Conservation (phyloP, 64 coral and sea anemone genomes). For the Dendronephthya gigantea region DNA sequence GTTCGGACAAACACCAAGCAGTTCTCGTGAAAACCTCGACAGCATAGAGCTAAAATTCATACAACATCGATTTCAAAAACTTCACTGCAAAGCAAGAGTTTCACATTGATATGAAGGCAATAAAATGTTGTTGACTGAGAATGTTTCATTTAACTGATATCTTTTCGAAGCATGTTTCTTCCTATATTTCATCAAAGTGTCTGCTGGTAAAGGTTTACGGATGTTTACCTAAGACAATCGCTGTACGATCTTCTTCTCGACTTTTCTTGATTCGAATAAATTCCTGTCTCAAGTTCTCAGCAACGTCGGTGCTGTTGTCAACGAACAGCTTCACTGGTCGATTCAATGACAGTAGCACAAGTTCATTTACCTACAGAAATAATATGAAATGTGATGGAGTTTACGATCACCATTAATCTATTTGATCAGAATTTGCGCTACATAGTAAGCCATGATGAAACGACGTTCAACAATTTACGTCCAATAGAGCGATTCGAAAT, state of each 20-base stretch:
- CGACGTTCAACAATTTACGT: too few species aligned
- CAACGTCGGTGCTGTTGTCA: slow-evolving; percentile 88
- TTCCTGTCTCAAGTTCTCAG: slow-evolving; percentile 81
- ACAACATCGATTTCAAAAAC: background rate
- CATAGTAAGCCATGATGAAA: too few species aligned
- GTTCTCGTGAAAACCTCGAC: slow-evolving; percentile 68
- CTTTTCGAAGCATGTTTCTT: too few species aligned
- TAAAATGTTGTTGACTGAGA: too few species aligned
- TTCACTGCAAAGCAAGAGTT: background rate
- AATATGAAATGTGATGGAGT: background rate
- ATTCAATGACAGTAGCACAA: slow-evolving; percentile 53
- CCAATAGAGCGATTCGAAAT: too few species aligned
- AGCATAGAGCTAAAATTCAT: slow-evolving; percentile 51
- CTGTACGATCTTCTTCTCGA: slow-evolving; percentile 67
- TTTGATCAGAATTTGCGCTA: too few species aligned
- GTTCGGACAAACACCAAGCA: slow-evolving; percentile 84
- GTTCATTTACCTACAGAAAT: slow-evolving; percentile 61
- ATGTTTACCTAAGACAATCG: slow-evolving; percentile 62
- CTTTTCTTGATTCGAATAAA: slow-evolving; percentile 82
- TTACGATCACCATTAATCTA: background rate
- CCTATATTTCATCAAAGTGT: background rate
- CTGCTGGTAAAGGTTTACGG: background rate
- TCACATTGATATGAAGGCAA: too few species aligned
- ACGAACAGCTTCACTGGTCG: slow-evolving; percentile 82
- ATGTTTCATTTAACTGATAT: too few species aligned